These are phyloP conservation scores for Nasonia giraulti DNA, from an alignment of 1,140 invertebrate species.

Conservation along the genomic window DNA sequence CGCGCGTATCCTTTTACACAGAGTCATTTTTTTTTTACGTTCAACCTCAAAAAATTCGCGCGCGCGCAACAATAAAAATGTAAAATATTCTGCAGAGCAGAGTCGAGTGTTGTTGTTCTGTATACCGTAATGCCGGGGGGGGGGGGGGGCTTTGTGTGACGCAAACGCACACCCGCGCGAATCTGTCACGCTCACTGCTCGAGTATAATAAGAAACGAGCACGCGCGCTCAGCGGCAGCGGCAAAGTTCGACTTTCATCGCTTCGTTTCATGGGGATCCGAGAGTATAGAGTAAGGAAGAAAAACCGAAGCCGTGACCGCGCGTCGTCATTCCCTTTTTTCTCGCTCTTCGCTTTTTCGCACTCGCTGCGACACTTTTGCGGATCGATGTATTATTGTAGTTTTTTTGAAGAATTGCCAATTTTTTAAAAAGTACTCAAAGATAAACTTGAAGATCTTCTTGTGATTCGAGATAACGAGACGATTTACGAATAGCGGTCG, in stretches of 20 bases:
- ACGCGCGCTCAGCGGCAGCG: background rate
- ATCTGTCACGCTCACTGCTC: constrained; percentile 20
- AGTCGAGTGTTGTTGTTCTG: constrained; percentile 19
- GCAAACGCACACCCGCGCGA: constrained; percentile 22
- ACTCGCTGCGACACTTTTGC: background rate
- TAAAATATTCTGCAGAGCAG: background rate
- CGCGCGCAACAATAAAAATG: background rate
- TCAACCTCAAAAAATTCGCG: too few species aligned
- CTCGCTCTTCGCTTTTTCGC: background rate
- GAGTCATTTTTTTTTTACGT: too few species aligned
- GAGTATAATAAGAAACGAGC: constrained; percentile 23
- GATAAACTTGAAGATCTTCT: too few species aligned
- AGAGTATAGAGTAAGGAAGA: background rate
- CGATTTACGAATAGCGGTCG: background rate
- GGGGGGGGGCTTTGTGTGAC: too few species aligned
- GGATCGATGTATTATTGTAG: background rate
- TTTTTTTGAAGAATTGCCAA: too few species aligned
- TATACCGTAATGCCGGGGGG: background rate
- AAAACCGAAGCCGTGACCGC: too few species aligned
- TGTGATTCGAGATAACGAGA: background rate
- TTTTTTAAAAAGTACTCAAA: too few species aligned
- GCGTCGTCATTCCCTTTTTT: background rate
- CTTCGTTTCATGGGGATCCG: constrained; percentile 11
- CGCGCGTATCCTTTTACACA: too few species aligned
- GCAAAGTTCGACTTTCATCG: constrained; percentile 4